Evolutionary conservation across 2,113 vertebrate species (phyloP), one percentile per base, ranked within the genome.

Genomic region (Centropristis striata): DNA sequence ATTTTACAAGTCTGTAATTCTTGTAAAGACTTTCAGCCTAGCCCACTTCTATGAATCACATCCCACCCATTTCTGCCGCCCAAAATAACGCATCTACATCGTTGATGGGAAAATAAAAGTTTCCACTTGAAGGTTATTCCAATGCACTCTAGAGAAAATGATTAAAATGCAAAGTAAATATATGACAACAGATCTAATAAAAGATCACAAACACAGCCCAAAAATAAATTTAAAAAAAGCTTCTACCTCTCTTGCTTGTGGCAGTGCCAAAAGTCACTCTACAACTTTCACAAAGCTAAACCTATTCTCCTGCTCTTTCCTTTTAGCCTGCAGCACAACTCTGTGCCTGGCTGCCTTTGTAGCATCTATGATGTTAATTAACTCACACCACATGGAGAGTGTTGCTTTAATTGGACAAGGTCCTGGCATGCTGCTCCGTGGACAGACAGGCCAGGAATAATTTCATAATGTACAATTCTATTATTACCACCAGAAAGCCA

Each of bases 401-500:
- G 80, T 74, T 80, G 73, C 80, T 80, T 80, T 92, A 92, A 92
- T 91, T 93, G 90, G 91, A 92, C 88, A 87, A 70, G 81, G 82
- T 75, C 88, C 77, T 87, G 90, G 86, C 86, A 76, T 65, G 55
- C 49, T 16, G 65, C 66, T 84, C 70, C 25, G 70, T 65, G 78
- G 75, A 87, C 87, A 83, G 89, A 71, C 79, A 75, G 77, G 71
- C 85, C 77, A 71, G 80, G 73, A 75, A 88, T 86, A 71, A 88
- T 90, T 86, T 91, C 71, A 84, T 85, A 81, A 90, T 83, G 73
- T 77, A 59, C 71, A 75, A 58, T 80, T 82, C 76, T 82, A 85
- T 87, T 88, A 87, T 89, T 83, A 63, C 76, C 78, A 73, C 51
- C 51, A 60, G 54, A 75, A 80, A 84, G 36, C 39, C 80, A 72